Percentiles rank a stretch among this genome's conserved stretches.
Evolutionary conservation across 2,888 invertebrate species (phyloP).

Genomic region (Dasypogon diadema): DNA sequence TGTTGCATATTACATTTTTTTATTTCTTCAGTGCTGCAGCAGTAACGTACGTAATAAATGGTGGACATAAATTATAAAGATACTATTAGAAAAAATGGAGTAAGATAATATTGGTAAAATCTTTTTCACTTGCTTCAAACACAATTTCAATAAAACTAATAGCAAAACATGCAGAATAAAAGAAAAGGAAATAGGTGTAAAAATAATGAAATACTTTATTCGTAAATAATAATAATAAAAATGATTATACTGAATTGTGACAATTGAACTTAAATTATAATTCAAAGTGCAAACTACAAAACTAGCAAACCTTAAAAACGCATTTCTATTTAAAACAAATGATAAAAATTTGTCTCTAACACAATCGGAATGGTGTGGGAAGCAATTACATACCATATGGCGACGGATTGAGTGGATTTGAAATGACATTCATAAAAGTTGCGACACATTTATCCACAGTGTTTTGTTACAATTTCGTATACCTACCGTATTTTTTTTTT

Average conservation of each 20-base stretch:
- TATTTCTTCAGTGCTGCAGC: too few species aligned
- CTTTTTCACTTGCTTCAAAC: too few species aligned
- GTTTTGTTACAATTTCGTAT: slow-evolving; percentile 7
- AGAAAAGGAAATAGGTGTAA: slow-evolving; percentile 46
- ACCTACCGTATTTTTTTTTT: not conserved
- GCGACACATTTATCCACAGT: slow-evolving; percentile 3
- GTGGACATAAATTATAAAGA: too few species aligned
- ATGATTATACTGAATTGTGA: not conserved
- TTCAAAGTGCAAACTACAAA: slow-evolving; percentile 12
- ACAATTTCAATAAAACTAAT: too few species aligned
- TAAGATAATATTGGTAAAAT: too few species aligned
- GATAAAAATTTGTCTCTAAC: slow-evolving; percentile 63
- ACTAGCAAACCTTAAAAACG: slow-evolving; percentile 9
- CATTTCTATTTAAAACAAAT: slow-evolving; percentile 54
- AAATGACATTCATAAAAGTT: slow-evolving; percentile 46
- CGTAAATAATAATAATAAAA: slow-evolving; percentile 24
- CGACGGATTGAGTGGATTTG: slow-evolving; percentile 61
- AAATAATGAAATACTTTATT: slow-evolving; percentile 17
- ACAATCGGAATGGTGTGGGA: slow-evolving; percentile 70
- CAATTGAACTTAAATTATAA: not conserved
- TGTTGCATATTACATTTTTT: too few species aligned
- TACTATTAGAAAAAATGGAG: too few species aligned
- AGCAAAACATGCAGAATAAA: too few species aligned
- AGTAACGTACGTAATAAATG: too few species aligned
- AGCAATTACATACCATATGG: slow-evolving; percentile 69